Percentiles rank a stretch among this genome's conserved stretches.
These are phyloP conservation scores for Hiodon tergisus DNA, from an alignment of 2,113 vertebrate species.

Conservation along the genomic window DNA sequence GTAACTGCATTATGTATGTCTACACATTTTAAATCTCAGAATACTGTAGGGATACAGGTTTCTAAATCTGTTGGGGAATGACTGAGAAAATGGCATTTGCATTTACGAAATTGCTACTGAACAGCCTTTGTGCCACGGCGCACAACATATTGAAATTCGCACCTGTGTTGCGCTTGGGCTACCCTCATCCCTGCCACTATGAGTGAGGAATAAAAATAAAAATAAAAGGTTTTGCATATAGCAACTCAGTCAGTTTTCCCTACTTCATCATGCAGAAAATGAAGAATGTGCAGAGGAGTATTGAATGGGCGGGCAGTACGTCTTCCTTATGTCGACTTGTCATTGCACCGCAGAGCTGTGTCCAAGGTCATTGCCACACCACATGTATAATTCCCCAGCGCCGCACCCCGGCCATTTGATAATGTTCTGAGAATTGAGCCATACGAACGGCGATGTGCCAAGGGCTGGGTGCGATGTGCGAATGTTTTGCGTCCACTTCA, in stretches of 20 bases:
- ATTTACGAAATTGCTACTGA: slow-evolving; percentile 20
- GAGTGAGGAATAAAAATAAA: slow-evolving; percentile 32
- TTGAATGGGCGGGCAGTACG: slow-evolving; percentile 43
- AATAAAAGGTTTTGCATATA: slow-evolving; percentile 53
- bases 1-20: slow-evolving; percentile 7
- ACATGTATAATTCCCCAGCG: not conserved
- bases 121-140: slow-evolving; percentile 16
- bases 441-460: not conserved
- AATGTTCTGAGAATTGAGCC: not conserved
- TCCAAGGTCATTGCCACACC: not conserved
- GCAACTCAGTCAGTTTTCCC: slow-evolving; percentile 62
- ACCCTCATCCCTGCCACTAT: slow-evolving; percentile 45
- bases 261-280: slow-evolving; percentile 61
- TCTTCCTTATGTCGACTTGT: slow-evolving; percentile 47
- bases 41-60: not conserved
- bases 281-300: slow-evolving; percentile 55
- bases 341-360: slow-evolving; percentile 44
- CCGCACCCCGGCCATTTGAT: not conserved
- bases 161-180: not conserved
- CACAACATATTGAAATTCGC: too few species aligned
- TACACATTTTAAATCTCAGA: not conserved
- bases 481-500: too few species aligned
- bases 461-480: too few species aligned
- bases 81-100: not conserved
- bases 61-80: not conserved